Evolutionary conservation across 1,140 invertebrate genomes (phyloP), one percentile per base, ranked within the genome.

Genomic region (Acromyrmex charruanus): DNA sequence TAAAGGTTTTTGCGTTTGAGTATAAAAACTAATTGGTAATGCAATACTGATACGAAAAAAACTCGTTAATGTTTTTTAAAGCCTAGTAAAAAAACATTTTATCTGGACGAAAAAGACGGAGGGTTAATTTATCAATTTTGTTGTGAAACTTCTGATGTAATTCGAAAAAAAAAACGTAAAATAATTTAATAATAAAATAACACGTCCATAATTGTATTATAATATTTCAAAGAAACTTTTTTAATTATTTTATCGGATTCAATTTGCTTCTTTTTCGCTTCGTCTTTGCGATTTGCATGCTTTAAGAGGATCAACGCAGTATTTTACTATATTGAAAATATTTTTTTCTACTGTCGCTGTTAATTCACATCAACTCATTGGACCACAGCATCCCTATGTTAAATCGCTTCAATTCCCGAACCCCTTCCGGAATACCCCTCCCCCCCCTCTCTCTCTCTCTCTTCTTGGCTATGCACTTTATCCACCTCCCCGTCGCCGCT

Each of bases 391-490:
- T 85, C 84, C 80, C 61, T 86, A 86, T 88, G 75, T 91, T 86
- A 91, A 89, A 92, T 92, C 90, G 90, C 80, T 88, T 59, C 77
- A 68, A 80, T 63, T 68, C 81, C 0, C n/a, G 9, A 39, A 68
- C 39, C 39, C 66, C 49, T 49, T 0, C 49, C 68, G 55, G 69
- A 69, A 84, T 63, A 31, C 31, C 39, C 66, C 69, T 49, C 25
- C 61, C 21, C 39, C 65, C 31, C 25, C 31, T 51, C 65, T 55
- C 39, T 44, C 9, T 44, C 66, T 55, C 69, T 55, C 31, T 82
- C 16, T 75, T 35, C 39, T 75, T 28, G 82, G 85, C 81, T 85
- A 79, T 88, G 89, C 89, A 93, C 93, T 93, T 93, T 94, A 92
- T 94, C 94, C 93, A 90, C 90, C 86, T 88, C 72, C 81, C 77